Base-by-base conservation (phyloP, 2,113 vertebrate genomes). In the Psittacus erithacus region DNA sequence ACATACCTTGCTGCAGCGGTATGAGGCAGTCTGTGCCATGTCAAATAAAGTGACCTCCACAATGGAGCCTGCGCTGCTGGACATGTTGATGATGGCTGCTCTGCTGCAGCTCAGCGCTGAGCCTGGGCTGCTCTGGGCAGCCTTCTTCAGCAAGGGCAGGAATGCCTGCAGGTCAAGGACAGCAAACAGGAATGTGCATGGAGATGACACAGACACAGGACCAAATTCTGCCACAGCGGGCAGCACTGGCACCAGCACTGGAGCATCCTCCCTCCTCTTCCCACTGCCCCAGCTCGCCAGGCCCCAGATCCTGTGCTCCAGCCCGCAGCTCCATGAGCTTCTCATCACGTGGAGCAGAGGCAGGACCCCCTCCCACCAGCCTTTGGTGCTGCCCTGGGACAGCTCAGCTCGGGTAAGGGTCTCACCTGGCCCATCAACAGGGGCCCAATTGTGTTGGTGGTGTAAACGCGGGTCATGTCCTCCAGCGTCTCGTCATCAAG, bases 1-100 rank as follows among this genome's bases (percentile, higher is more conserved):
- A 39, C 38, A 39, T 39, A 39, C 97, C 96, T 97, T 97, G 91
- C 97, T 97, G 87, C 76, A 78, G 44, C 86, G 73, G 46, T 96
- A 98, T 0, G 96, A 79, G 20, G 93, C 33, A 53, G 73, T 23
- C 3, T 64, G 79, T 71, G 38, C 12, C 33, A 1, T 7, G 13
- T 39, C 38, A 39, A 39, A 39, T 39, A 39, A 39, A 39, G 38
- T 39, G 38, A 39, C 38, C 38, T 91, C 83, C 25, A 70, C 24
- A 25, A 97, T 93, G 65, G 95, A 98, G n/a, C 91, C 95, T 0
- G 31, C 57, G 7, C 3, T 7, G 31, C 92, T 97, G 60, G 96
- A 97, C 25, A 98, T 44, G 35, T 97, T 98, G 67, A 97, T 1
- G 1, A 95, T 89, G 87, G 95, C 92, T 5, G 87, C 94, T 68